Conservation (phyloP, 1,140 invertebrate species). For the Zaprionus taronus region DNA sequence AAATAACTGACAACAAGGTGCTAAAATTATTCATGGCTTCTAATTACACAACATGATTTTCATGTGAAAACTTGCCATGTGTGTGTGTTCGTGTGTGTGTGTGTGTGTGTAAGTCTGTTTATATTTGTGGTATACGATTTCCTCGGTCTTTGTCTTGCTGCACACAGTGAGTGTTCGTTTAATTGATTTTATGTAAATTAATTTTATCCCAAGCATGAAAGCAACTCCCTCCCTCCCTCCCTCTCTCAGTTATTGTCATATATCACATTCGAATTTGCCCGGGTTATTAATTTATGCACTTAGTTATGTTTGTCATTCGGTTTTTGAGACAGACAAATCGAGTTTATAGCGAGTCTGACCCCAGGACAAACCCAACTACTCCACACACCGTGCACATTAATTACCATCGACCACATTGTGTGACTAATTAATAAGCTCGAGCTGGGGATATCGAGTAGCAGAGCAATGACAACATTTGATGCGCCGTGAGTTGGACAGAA, state of each 20-base stretch:
- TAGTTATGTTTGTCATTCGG: constrained; percentile 61
- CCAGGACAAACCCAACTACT: not conserved
- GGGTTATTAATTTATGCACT: constrained; percentile 74
- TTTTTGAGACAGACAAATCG: constrained; percentile 38
- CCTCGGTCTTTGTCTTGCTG: constrained; percentile 21
- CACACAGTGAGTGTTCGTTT: constrained; percentile 52
- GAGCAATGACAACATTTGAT: not conserved
- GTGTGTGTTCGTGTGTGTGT: constrained; percentile 7
- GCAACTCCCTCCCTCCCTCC: not conserved
- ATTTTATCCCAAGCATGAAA: constrained; percentile 41
- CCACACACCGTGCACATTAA: constrained; percentile 48
- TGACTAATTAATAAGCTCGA: constrained; percentile 47
- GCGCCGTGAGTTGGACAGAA: no score
- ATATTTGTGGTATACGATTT: constrained; percentile 24
- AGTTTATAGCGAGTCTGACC: constrained; percentile 29
- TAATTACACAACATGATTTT: constrained; percentile 80
- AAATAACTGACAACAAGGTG: constrained; percentile 79
- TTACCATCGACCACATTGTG: constrained; percentile 54
- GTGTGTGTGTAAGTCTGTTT: constrained; percentile 10
- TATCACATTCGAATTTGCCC: constrained; percentile 32
- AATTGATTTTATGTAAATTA: constrained; percentile 82
- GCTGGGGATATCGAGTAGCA: not conserved
- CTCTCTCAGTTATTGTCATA: constrained; percentile 20
- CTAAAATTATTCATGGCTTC: constrained; percentile 79
- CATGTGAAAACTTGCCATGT: constrained; percentile 62